Evolutionary conservation across 1,140 invertebrate species (phyloP).

Genomic region (Phymorhynchus buccinoides): DNA sequence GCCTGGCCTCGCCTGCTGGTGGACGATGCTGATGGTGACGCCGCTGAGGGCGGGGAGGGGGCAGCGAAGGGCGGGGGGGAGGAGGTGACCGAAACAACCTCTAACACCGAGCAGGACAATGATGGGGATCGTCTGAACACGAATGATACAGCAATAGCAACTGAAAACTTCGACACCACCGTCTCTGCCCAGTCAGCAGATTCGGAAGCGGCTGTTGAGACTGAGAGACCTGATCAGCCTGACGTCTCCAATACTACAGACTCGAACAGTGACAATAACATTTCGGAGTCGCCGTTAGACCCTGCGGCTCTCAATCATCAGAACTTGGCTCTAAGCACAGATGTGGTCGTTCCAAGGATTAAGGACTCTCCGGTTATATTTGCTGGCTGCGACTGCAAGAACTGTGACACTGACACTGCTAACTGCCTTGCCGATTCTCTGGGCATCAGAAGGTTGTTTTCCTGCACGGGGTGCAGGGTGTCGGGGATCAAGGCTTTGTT

Average conservation of each 20-base stretch:
- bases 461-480: neutral
- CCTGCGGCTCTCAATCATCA: neutral
- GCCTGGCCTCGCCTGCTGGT: constrained; percentile 30
- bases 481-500: neutral
- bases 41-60: neutral
- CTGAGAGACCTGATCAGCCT: no score
- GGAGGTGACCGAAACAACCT: neutral
- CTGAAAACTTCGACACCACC: no score
- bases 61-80: neutral
- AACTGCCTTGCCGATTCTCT: neutral
- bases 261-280: neutral
- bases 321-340: neutral
- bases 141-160: neutral
- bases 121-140: neutral
- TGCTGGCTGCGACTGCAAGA: neutral
- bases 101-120: neutral
- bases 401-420: neutral
- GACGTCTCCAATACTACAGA: no score
- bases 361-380: neutral
- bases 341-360: neutral
- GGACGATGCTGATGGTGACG: neutral
- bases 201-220: no score
- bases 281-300: neutral
- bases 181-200: no score
- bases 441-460: neutral